phyloP scores from a whole-genome alignment of 2,888 invertebrate genomes.

The Pachycephus smyrnensis region DNA sequence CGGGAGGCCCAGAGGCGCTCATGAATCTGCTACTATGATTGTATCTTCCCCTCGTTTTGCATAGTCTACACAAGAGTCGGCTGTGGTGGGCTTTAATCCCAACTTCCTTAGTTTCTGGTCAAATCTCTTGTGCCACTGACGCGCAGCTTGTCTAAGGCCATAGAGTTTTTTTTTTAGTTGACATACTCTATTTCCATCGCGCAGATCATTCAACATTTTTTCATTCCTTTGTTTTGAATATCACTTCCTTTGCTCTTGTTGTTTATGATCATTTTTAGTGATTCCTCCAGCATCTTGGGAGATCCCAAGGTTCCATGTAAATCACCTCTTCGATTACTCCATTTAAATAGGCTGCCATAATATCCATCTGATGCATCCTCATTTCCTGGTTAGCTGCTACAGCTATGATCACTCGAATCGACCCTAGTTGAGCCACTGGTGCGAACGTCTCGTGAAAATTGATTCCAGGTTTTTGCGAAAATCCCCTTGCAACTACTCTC shows the following conservation, averaged over 20 bases:
- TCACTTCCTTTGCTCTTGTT: neutral
- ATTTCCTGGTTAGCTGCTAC: neutral
- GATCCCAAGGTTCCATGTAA: neutral
- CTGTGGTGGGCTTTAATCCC: conserved; percentile 2
- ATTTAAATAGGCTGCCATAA: neutral
- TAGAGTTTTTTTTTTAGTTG: conserved; percentile 27
- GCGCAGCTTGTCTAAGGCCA: conserved; percentile 21
- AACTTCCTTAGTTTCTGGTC: neutral
- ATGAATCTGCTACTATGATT: neutral
- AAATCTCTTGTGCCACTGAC: conserved; percentile 21
- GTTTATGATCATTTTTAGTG: neutral
- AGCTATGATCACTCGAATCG: neutral
- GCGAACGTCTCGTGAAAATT: neutral
- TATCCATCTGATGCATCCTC: neutral
- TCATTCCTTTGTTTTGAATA: conserved; percentile 10
- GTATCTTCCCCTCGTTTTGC: neutral
- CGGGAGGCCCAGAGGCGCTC: too few relatives aligned
- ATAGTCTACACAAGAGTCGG: conserved; percentile 7
- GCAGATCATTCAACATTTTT: conserved; percentile 8
- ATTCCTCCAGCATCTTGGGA: conserved; percentile 13
- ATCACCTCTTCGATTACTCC: neutral
- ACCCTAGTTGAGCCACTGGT: neutral
- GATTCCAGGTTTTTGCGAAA: neutral
- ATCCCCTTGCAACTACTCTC: neutral
- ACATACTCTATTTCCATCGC: conserved; percentile 22